Percentiles rank a stretch among this genome's conserved stretches.
Evolutionary conservation across 2,797 vertebrate genomes (phyloP).

Genomic region (Rousettus madagascariensis): DNA sequence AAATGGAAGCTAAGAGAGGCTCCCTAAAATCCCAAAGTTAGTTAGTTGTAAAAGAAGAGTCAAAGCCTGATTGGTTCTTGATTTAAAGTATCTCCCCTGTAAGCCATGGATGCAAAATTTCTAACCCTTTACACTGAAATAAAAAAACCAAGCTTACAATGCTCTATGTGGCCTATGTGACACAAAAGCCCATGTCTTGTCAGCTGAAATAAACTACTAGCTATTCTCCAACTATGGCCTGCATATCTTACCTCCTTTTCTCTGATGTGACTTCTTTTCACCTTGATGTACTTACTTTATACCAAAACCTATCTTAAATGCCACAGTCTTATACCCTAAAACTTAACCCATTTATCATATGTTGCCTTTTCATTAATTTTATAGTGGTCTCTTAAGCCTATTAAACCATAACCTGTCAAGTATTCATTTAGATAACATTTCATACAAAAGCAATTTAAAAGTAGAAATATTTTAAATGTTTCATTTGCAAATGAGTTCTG

Average conservation of each 20-base stretch:
- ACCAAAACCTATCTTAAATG: slow-evolving; percentile 9
- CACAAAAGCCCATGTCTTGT: neutral
- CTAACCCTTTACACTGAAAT: neutral
- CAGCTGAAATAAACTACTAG: neutral
- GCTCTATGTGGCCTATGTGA: neutral
- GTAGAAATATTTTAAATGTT: neutral
- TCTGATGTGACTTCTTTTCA: neutral
- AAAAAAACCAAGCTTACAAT: neutral
- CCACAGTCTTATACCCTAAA: neutral
- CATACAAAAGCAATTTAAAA: slow-evolving; percentile 7
- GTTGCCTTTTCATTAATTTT: neutral
- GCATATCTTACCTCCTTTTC: neutral
- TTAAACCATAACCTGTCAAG: neutral
- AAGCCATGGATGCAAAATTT: neutral
- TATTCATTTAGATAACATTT: neutral
- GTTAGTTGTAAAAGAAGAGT: neutral
- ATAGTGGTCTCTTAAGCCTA: neutral
- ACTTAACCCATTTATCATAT: neutral
- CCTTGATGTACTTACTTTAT: neutral
- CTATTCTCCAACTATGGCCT: neutral
- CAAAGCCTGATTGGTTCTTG: neutral
- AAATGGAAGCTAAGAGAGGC: slow-evolving; percentile 13
- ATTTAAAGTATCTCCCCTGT: neutral
- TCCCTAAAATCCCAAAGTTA: neutral
- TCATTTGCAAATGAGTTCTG: neutral